These are phyloP conservation scores for Acropternis orthonyx DNA, from an alignment of 2,797 vertebrate species.

Conservation along the genomic window DNA sequence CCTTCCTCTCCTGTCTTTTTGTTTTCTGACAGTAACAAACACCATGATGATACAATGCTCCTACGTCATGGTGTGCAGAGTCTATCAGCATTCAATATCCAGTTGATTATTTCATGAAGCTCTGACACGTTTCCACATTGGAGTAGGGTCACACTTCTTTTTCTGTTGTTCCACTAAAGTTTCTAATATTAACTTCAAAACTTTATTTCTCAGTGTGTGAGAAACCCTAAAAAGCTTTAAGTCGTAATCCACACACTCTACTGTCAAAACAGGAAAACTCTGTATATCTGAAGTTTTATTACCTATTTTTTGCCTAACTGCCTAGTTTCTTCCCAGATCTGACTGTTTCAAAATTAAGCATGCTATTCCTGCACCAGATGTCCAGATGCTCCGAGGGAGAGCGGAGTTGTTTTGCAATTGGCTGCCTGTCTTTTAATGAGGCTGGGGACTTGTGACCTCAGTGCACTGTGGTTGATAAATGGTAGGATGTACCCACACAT, in stretches of 20 bases:
- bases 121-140: background rate
- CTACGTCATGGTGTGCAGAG: background rate
- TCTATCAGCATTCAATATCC: background rate
- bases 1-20: background rate
- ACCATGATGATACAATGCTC: background rate
- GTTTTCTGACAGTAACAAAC: background rate
- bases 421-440: conserved; percentile 39
- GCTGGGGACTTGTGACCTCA: conserved; percentile 50
- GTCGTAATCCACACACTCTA: background rate
- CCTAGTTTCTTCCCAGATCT: conserved; percentile 20
- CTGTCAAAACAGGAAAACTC: conserved; percentile 5
- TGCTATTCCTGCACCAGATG: conserved; percentile 16
- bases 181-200: background rate
- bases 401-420: conserved; percentile 34
- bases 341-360: conserved; percentile 47
- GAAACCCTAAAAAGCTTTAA: conserved; percentile 7
- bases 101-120: background rate
- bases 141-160: background rate
- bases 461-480: conserved; percentile 38
- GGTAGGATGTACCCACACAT: conserved; percentile 1
- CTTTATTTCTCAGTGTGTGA: background rate
- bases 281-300: background rate
- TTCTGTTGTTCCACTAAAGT: background rate
- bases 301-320: conserved; percentile 9
- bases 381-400: background rate